A percentile compares a stretch with the other conserved stretches of the same genome.
Conservation (phyloP, 2,888 invertebrate genomes). For the Heliconius hortense region DNA sequence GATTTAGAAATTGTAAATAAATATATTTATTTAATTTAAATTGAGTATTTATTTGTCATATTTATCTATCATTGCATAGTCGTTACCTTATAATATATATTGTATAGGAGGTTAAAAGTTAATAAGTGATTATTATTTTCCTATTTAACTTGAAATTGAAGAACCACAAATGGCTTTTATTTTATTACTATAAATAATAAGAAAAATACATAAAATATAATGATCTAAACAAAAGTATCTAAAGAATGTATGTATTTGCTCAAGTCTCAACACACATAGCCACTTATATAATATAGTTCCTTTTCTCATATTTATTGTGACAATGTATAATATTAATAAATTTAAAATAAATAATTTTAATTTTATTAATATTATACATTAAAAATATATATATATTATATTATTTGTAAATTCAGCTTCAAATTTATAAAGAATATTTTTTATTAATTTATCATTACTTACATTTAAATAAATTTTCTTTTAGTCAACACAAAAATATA, state of each 20-base stretch:
- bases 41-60: not conserved
- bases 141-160: conserved; percentile 19
- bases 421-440: no score
- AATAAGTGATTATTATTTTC: conserved; percentile 9
- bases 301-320: no score
- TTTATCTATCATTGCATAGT: not conserved
- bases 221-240: conserved; percentile 7
- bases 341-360: no score
- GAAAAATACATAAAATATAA: conserved; percentile 15
- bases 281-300: not conserved
- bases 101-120: conserved; percentile 12
- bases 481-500: no score
- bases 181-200: conserved; percentile 4
- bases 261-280: not conserved
- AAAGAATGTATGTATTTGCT: not conserved
- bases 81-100: not conserved
- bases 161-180: conserved; percentile 9
- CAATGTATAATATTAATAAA: no score
- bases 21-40: not conserved
- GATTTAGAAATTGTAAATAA: not conserved
- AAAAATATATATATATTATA: no score
- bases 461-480: no score
- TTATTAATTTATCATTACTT: no score
- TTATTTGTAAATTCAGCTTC: no score
- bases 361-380: no score